phyloP scores from a whole-genome alignment of 2,113 vertebrate species.

The Brachypteracias leptosomus region DNA sequence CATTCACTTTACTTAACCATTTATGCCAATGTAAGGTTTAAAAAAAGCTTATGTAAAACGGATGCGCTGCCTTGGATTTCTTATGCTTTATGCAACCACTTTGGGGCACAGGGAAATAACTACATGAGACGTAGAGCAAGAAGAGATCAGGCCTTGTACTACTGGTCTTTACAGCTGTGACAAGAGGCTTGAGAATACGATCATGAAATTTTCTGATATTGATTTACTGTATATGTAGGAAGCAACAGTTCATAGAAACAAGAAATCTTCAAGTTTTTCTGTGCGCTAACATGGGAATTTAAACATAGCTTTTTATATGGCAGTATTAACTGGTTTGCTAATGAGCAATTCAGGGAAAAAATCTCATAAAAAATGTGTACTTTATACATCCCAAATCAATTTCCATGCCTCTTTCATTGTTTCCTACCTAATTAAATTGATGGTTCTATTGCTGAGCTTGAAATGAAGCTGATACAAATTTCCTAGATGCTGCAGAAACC shows the following conservation, averaged over 20 bases:
- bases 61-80: not conserved
- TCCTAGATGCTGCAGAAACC: not conserved
- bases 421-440: not conserved
- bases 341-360: not conserved
- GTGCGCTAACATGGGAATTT: not conserved
- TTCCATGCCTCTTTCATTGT: not conserved
- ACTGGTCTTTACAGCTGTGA: not conserved
- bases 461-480: not conserved
- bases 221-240: not conserved
- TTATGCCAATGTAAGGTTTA: not conserved
- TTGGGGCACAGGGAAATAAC: not conserved
- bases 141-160: not conserved
- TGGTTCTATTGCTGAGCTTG: not conserved
- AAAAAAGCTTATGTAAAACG: not conserved
- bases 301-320: not conserved
- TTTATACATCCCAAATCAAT: not conserved
- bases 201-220: rapidly evolving
- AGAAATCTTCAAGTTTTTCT: not conserved
- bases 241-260: not conserved
- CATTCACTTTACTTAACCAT: not conserved
- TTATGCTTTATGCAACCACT: not conserved
- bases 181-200: not conserved
- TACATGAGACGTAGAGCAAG: rapidly evolving
- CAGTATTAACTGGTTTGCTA: not conserved
- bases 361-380: not conserved